Evolutionary conservation across 2,797 vertebrate species (phyloP), one percentile per base, ranked within the genome.

Genomic region (Anguilla pacifica): DNA sequence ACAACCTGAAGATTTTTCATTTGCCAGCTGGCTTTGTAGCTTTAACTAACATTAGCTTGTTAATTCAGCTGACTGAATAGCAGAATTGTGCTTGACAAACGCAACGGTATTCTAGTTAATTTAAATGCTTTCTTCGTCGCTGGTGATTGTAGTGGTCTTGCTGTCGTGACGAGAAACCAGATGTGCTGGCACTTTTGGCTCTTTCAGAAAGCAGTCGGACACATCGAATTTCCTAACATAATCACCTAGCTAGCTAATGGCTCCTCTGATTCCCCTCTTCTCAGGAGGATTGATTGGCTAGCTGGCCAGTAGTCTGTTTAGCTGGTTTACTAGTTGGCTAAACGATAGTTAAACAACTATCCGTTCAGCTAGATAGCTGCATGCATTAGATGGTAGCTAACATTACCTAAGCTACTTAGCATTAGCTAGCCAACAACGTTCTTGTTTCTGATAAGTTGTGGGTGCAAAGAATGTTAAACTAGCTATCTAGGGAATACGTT

Each of bases 101-200:
- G 61, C 43, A 46, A 46, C 43, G 43, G 2, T 28, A 25, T 70
- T 70, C n/a, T n/a, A 28, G n/a, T 70, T n/a, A 7, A 10, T 6
- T 28, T 28, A 70, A 70, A 70, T 70, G 64, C 25, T 70, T 25
- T n/a, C 22, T 7, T 67, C 1, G 64, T 67, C 64, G 64, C 25
- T 70, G 25, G 7, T 70, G 64, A n/a, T 70, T n/a, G 64, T 28
- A 17, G 31, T 77, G 31, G 31, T 35, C 13, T 35, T 51, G n/a
- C 22, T 84, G 83, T 55, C 51, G 81, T 53, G 43, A 53, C 81
- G 39, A 84, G 19, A 31, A 55, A 57, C 83, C 83, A 35, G 83
- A 70, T 84, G 51, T 59, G 83, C 53, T 84, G 83, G 83, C 53
- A 57, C 83, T 84, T 55, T 84, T 84, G n/a, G 83, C 2, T 84